Evolutionary conservation across 2,113 vertebrate species (phyloP), one percentile per base, ranked within the genome.

Genomic region (Cacatua alba): DNA sequence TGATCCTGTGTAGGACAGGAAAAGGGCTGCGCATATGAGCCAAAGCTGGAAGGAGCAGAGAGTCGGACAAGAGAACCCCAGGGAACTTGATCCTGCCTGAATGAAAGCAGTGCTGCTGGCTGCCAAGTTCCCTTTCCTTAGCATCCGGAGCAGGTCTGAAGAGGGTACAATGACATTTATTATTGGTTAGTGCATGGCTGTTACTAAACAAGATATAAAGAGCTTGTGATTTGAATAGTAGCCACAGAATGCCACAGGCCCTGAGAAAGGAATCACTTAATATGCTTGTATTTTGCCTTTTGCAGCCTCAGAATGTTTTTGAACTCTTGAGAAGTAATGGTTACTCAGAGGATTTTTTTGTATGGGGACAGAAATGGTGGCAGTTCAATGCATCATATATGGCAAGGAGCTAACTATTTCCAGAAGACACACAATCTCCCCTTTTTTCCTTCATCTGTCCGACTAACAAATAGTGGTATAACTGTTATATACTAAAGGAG

Each of bases 141-240:
- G 82, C 72, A 93, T 78, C 93, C 9, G 2, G 76, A 83, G 55
- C 43, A 87, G 70, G 35, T 62, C 88, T 69, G 72, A 82, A 85
- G 86, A 82, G 79, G n/a, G 44, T 78, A 93, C 69, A 86, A 55
- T 84, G 88, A 37, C 39, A 41, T 88, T 83, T 92, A 68, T 94
- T 92, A 62, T 82, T 82, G 55, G 29, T 71, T 86, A 43, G 10
- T 26, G 8, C 60, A 52, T 0, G 7, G 49, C 55, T 57, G 33
- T 86, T 90, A 57, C 24, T 53, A 65, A 91, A 82, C 23, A 86
- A 92, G 60, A 60, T 60, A 64, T 6, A 84, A 88, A 95, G 82
- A 75, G 23, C 33, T 78, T 75, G 35, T 86, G 82, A 57, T 94
- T 90, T 90, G 62, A 90, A 71, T 78, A 59, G 39, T 75, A 84